Percentiles rank a stretch among this genome's conserved stretches.
phyloP scores from a whole-genome alignment of 2,113 vertebrate species.

The Plestiodon gilberti region DNA sequence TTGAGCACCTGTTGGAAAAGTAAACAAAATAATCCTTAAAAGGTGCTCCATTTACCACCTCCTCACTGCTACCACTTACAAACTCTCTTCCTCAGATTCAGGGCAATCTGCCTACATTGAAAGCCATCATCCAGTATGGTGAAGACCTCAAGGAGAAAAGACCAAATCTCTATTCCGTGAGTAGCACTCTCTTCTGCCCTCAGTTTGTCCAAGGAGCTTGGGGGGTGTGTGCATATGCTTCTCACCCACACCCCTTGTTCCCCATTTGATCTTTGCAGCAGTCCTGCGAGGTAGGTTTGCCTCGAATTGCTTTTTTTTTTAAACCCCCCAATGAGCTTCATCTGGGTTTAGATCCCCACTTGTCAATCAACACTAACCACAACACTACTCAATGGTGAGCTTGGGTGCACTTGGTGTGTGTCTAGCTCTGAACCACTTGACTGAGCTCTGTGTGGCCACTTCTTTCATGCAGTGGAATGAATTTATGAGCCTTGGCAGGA shows the following conservation, averaged over 20 bases:
- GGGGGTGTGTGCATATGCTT: no score
- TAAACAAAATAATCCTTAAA: no score
- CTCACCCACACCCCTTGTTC: neutral
- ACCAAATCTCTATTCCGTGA: conserved; percentile 86
- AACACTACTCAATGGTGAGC: no score
- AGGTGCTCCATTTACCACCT: no score
- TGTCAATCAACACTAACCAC: no score
- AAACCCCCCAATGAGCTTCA: no score
- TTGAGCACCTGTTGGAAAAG: no score
- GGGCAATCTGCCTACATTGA: conserved; percentile 82
- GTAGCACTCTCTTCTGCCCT: conserved; percentile 14
- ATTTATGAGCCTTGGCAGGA: conserved; percentile 85
- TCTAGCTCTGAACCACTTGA: neutral
- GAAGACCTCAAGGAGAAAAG: conserved; percentile 78
- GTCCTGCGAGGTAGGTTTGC: neutral
- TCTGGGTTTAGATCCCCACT: no score
- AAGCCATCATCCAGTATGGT: conserved; percentile 90
- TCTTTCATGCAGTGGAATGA: conserved; percentile 82
- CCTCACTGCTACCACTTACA: no score
- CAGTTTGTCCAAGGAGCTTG: no score
- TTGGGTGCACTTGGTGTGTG: no score
- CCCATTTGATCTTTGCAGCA: neutral
- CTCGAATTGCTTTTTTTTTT: no score
- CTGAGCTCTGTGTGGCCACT: neutral
- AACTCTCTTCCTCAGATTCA: conserved; percentile 73